Conservation (phyloP, 1,140 invertebrate genomes). For the Charaxes varanes region DNA sequence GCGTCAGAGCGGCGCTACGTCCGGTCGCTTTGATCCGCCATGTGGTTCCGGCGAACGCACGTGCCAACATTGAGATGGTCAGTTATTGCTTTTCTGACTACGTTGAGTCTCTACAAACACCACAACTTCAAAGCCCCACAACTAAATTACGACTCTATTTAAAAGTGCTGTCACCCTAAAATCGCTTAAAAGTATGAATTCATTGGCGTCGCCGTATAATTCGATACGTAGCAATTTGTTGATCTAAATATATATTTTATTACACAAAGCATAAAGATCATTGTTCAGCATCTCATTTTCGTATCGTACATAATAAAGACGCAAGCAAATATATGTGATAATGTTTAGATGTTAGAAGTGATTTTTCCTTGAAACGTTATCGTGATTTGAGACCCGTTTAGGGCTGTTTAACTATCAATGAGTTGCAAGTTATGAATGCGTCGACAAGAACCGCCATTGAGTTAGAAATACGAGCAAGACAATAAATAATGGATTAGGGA, state of each 20-base stretch:
- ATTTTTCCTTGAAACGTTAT: not conserved
- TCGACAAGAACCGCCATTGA: conserved; percentile 11
- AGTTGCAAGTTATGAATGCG: conserved; percentile 13
- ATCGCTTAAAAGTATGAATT: not conserved
- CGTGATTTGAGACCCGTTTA: conserved; percentile 5
- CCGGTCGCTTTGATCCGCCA: conserved; percentile 31
- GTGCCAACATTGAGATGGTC: conserved; percentile 25
- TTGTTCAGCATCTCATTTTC: not conserved
- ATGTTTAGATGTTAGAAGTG: not conserved
- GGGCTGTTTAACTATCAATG: conserved; percentile 16
- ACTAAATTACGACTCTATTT: not conserved
- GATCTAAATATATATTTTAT: not conserved
- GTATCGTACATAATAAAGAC: not conserved
- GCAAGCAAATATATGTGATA: not conserved
- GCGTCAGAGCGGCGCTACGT: conserved; percentile 11
- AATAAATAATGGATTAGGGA: conserved; percentile 5
- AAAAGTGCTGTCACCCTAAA: too few species aligned
- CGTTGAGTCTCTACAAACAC: conserved; percentile 5
- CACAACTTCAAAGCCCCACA: not conserved
- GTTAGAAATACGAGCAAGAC: not conserved
- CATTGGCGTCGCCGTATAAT: not conserved
- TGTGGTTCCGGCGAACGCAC: conserved; percentile 26
- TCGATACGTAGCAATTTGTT: conserved; percentile 1
- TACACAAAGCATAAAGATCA: not conserved
- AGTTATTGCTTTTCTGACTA: conserved; percentile 27